Base-by-base conservation (phyloP, 2,888 invertebrate species). In the Eretmocerus hayati region DNA sequence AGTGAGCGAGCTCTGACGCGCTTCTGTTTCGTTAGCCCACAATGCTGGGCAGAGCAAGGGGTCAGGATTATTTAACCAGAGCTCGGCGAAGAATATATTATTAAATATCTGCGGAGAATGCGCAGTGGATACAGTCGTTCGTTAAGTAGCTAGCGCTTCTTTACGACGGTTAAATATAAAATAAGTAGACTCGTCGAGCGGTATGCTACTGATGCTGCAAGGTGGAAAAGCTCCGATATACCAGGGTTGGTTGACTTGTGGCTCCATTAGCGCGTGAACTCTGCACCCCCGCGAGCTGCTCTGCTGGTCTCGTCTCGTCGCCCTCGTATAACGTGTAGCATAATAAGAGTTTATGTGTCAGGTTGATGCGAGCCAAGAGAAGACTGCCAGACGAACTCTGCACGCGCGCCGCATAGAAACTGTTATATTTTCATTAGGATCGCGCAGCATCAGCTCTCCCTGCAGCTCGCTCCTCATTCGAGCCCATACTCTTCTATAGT, bases 281-380 rank as follows among this genome's bases (percentile, higher is more conserved):
- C 18, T 16, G 41, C n/a, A 11, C 13, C 56, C 57, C 53, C 46
- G 26, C n/a, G n/a, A n/a, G n/a, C n/a, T n/a, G n/a, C n/a, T n/a
- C n/a, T 60, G 62, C 61, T 57, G 62, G 60, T 57, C 50, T 62
- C 55, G 62, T 65, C 68, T 66, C 67, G 67, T 68, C 68, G 41
- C 36, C 62, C 61, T 60, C n/a, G n/a, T n/a, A 56, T 69, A 71
- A 71, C 67, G 67, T 69, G 68, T 68, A 69, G 69, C 62, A 68
- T 70, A 71, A 71, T 71, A 71, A 71, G 70, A 71, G 69, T 70
- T 70, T 71, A 70, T 71, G 69, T 70, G 68, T 68, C 68, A 71
- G 69, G 66, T 69, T 71, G 69, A 70, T 70, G 70, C 68, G 66
- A 64, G 63, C 16, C 13, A 66, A 45, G 39, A 46, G 50, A 23